Conservation (phyloP, 2,113 vertebrate species). For the Scomber colias region DNA sequence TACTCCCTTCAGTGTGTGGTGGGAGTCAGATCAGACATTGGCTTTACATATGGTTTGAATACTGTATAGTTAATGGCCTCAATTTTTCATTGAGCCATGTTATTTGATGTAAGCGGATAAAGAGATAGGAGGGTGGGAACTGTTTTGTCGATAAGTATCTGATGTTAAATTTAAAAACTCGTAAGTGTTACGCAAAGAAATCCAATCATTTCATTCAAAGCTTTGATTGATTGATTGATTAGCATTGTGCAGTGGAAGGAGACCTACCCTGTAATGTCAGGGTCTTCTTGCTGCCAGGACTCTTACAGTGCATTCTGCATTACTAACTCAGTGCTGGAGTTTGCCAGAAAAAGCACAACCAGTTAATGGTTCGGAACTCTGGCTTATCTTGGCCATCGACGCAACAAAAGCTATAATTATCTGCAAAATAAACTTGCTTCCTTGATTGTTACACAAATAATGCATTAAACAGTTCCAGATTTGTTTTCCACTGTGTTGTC, state of each 20-base stretch:
- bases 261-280: constrained; percentile 19
- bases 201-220: constrained; percentile 1
- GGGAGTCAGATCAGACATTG: constrained; percentile 43
- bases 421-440: constrained; percentile 80
- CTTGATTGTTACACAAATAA: constrained; percentile 84
- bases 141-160: constrained; percentile 3
- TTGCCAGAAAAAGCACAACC: constrained; percentile 79
- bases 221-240: constrained; percentile 26
- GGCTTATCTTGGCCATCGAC: constrained; percentile 81
- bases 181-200: constrained; percentile 8
- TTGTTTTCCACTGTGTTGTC: constrained; percentile 59
- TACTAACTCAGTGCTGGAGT: constrained; percentile 37
- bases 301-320: constrained; percentile 18
- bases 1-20: constrained; percentile 44
- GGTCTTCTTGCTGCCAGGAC: constrained; percentile 35
- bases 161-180: constrained; percentile 11
- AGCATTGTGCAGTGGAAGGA: constrained; percentile 10
- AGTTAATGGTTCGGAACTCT: constrained; percentile 80
- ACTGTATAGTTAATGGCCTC: constrained; percentile 49
- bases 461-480: constrained; percentile 81
- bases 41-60: constrained; percentile 67
- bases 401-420: constrained; percentile 84
- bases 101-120: constrained; percentile 47
- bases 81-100: constrained; percentile 50
- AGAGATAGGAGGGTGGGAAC: constrained; percentile 52